These are phyloP conservation scores for Phortica variegata DNA, from an alignment of 1,140 invertebrate genomes.

Conservation along the genomic window DNA sequence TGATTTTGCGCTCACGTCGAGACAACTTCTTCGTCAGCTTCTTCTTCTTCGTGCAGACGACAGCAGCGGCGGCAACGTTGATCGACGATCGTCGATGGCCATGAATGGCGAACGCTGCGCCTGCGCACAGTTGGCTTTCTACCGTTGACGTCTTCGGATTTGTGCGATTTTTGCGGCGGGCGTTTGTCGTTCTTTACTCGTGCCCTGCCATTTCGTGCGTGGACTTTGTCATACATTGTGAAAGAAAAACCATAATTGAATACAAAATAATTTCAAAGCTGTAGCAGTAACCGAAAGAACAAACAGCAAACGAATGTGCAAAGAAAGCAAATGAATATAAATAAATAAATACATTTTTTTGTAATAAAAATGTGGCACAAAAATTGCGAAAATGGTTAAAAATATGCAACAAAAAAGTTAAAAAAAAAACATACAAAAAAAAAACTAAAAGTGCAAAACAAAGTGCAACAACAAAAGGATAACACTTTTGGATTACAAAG, in stretches of 20 bases:
- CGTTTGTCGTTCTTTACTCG: constrained; percentile 29
- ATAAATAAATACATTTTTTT: constrained; percentile 1
- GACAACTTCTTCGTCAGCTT: constrained; percentile 16
- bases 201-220: constrained; percentile 34
- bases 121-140: constrained; percentile 57
- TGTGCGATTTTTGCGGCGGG: constrained; percentile 35
- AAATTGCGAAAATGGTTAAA: constrained; percentile 51
- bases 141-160: constrained; percentile 56
- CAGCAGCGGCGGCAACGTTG: constrained; percentile 15
- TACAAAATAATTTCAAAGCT: neutral
- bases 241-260: neutral
- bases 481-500: neutral
- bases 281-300: too few relatives aligned
- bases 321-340: neutral
- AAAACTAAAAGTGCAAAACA: constrained; percentile 12
- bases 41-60: constrained; percentile 7
- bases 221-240: constrained; percentile 32
- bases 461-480: constrained; percentile 17
- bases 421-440: constrained; percentile 14
- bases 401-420: constrained; percentile 14
- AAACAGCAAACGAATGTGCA: constrained; percentile 31
- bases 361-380: constrained; percentile 35
- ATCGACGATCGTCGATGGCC: constrained; percentile 9
- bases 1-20: constrained; percentile 15
- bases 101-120: constrained; percentile 34